Base-by-base conservation (phyloP, 2,888 invertebrate genomes). In the Andrena camellia region DNA sequence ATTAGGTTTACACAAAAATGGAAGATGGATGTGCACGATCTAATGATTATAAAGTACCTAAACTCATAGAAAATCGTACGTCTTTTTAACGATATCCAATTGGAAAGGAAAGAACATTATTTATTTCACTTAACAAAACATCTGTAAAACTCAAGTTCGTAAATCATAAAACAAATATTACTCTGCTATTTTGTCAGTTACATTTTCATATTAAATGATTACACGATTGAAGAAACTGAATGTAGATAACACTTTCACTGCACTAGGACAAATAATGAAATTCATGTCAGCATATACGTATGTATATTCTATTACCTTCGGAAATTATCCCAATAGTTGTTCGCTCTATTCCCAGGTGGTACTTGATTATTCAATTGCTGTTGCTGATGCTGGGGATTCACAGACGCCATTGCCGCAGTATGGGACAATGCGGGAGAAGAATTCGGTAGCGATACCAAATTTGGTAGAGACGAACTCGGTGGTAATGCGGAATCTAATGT, bases 321-420 rank as follows among this genome's bases (percentile, higher is more conserved):
- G 94, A 98, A 98, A 94, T 98, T 98, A 93, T 98, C 98, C 98
- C 98, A 98, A 94, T 98, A 98, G 94, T 98, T 98, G 94, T 98
- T 98, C 75, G 98, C 98, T 86, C 98, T 95, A 94, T 97, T 98
- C 35, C 98, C 98, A 50, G 98, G 98, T 54, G 98, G 97, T 72
- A 98, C 98, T 95, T 98, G 98, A 94, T 98, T 98, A 94, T 98
- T 98, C 62, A 98, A 95, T 87, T 90, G 93, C 83, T 89, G 93
- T 62, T 91, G 92, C 59, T 90, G 95, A 35, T 90, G 95, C 48
- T 90, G 95, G 92, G 94, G 86, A 93, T 92, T 90, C 31, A 90
- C 83, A 87, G 93, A 76, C 8, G 87, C 83, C 89, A 88, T 77
- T 82, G 91, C 84, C 80, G 93, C 94, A 85, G 93, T 88, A 87